A percentile compares a stretch with the other conserved stretches of the same genome.
phyloP scores from a whole-genome alignment of 2,888 invertebrate genomes.

The Pyrrhia umbra region DNA sequence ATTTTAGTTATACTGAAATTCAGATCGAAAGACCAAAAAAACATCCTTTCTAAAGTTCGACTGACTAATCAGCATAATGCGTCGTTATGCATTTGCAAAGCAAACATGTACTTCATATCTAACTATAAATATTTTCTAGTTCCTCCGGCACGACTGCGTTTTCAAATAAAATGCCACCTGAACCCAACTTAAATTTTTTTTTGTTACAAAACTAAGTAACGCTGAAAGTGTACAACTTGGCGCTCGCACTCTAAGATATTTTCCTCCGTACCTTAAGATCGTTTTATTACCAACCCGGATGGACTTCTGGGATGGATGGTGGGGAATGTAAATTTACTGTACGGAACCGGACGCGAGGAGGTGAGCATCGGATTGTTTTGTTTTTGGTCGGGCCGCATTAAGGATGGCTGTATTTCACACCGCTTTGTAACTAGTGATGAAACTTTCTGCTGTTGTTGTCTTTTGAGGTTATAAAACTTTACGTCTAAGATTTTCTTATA shows the following conservation, averaged over 20 bases:
- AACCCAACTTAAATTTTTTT: background rate
- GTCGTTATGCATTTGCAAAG: background rate
- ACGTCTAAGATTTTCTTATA: too few species aligned
- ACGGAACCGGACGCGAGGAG: slow-evolving; percentile 88
- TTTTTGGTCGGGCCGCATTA: slow-evolving; percentile 86
- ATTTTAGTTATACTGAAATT: too few species aligned
- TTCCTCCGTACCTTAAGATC: slow-evolving; percentile 87
- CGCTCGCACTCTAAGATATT: slow-evolving; percentile 80
- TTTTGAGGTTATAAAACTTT: background rate
- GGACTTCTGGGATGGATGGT: slow-evolving; percentile 89
- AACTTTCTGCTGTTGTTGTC: background rate
- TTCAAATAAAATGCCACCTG: background rate
- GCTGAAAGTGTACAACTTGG: slow-evolving; percentile 61
- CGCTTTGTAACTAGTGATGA: slow-evolving; percentile 56
- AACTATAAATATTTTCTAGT: too few species aligned
- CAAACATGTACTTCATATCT: too few species aligned
- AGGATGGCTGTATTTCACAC: slow-evolving; percentile 72
- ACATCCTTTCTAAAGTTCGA: too few species aligned
- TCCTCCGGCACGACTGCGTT: background rate
- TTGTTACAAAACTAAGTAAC: slow-evolving; percentile 17
- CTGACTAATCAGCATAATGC: too few species aligned
- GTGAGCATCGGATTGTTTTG: slow-evolving; percentile 89
- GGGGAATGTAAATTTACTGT: slow-evolving; percentile 89
- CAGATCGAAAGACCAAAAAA: too few species aligned
- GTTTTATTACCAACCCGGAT: slow-evolving; percentile 89